Percentiles rank a stretch among this genome's conserved stretches.
Evolutionary conservation across 2,113 vertebrate genomes (phyloP).

Genomic region (Muntiacus muntjak): DNA sequence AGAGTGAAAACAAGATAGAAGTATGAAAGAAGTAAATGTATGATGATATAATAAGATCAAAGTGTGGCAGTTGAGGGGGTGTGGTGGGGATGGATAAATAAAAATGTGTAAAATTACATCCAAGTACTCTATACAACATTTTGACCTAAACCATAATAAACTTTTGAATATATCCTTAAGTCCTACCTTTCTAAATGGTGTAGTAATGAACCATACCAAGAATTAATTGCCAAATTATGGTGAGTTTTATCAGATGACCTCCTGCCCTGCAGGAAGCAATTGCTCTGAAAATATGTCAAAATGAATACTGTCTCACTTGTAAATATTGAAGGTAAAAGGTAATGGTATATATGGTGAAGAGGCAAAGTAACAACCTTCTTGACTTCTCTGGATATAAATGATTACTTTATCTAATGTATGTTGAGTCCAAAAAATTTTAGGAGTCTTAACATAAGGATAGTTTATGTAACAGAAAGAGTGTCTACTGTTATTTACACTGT

Average conservation of each 20-base stretch:
- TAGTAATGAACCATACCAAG: background rate
- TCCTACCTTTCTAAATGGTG: background rate
- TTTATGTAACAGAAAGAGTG: background rate
- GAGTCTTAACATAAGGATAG: background rate
- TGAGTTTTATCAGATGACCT: background rate
- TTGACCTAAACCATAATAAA: background rate
- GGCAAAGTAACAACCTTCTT: background rate
- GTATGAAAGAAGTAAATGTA: background rate
- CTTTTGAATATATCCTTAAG: background rate
- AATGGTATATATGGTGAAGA: background rate
- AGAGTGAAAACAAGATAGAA: background rate
- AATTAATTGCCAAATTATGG: background rate
- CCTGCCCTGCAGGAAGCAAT: background rate
- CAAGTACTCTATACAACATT: background rate
- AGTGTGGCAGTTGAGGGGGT: background rate
- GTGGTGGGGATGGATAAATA: background rate
- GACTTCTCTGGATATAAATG: background rate
- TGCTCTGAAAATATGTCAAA: background rate
- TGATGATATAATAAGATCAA: background rate
- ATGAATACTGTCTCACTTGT: background rate
- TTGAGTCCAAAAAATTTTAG: background rate
- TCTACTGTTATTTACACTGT: background rate
- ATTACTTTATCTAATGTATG: background rate
- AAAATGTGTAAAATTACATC: background rate
- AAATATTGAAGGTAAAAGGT: background rate